phyloP scores from a whole-genome alignment of 1,140 invertebrate genomes.

The Acyrthosiphon pisum region DNA sequence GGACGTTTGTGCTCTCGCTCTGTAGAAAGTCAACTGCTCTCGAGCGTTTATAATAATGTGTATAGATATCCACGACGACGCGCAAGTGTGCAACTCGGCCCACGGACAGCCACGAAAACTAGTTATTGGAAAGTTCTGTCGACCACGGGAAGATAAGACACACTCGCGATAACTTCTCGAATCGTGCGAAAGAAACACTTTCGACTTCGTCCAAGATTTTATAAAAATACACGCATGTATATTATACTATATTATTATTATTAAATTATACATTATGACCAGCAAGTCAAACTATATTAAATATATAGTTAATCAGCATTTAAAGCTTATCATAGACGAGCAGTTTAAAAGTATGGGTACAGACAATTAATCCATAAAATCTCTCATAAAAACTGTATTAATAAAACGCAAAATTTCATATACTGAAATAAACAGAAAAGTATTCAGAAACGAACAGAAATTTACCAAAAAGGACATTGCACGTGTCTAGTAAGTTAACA shows the following conservation, averaged over 20 bases:
- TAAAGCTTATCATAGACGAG: background rate
- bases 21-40: background rate
- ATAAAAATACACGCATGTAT: background rate
- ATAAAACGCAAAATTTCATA: background rate
- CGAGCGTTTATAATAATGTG: background rate
- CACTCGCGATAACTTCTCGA: background rate
- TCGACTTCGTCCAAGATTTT: background rate
- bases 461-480: background rate
- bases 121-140: slow-evolving; percentile 15
- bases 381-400: no score
- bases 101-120: background rate
- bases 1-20: background rate
- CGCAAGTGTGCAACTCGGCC: background rate
- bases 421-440: background rate
- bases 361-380: background rate
- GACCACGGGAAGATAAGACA: background rate
- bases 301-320: background rate
- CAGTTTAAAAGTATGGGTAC: background rate
- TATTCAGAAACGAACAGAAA: background rate
- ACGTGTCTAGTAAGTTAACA: background rate
- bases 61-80: background rate
- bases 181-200: background rate
- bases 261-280: background rate
- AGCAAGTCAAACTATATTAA: background rate
- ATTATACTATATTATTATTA: background rate